These are phyloP conservation scores for Hyperoplus lanceolatus DNA, from an alignment of 2,797 vertebrate species.

Conservation along the genomic window DNA sequence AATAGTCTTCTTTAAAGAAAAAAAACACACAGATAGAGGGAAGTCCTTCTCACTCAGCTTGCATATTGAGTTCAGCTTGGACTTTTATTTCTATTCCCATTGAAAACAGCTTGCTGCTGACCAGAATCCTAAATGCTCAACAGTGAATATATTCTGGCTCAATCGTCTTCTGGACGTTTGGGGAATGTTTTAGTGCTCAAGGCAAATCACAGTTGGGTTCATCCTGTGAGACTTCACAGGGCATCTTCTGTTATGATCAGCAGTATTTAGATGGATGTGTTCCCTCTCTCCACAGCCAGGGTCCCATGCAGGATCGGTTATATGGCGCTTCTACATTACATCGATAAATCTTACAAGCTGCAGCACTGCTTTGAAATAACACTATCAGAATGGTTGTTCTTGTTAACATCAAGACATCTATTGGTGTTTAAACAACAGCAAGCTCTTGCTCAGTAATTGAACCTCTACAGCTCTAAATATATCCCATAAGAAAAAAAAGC, in stretches of 20 bases:
- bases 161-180: conserved; percentile 35
- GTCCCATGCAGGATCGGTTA: no score
- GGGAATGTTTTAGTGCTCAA: conserved; percentile 25
- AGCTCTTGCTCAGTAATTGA: no score
- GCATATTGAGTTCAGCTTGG: conserved; percentile 62
- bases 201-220: conserved; percentile 39
- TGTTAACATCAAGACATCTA: no score
- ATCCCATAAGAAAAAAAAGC: no score
- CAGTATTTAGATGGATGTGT: conserved; percentile 36
- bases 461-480: no score
- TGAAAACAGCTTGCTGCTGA: conserved; percentile 48
- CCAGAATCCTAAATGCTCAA: conserved; percentile 62
- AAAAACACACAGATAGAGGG: conserved; percentile 45
- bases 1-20: conserved; percentile 67
- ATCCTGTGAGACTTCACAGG: conserved; percentile 39
- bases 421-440: no score
- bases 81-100: conserved; percentile 58
- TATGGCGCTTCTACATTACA: no score
- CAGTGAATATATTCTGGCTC: conserved; percentile 45
- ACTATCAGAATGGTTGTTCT: no score
- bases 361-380: no score
- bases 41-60: conserved; percentile 64
- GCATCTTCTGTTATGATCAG: conserved; percentile 47
- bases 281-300: neutral
- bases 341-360: no score